phyloP scores from a whole-genome alignment of 2,113 vertebrate species.

The Nipponia nippon region DNA sequence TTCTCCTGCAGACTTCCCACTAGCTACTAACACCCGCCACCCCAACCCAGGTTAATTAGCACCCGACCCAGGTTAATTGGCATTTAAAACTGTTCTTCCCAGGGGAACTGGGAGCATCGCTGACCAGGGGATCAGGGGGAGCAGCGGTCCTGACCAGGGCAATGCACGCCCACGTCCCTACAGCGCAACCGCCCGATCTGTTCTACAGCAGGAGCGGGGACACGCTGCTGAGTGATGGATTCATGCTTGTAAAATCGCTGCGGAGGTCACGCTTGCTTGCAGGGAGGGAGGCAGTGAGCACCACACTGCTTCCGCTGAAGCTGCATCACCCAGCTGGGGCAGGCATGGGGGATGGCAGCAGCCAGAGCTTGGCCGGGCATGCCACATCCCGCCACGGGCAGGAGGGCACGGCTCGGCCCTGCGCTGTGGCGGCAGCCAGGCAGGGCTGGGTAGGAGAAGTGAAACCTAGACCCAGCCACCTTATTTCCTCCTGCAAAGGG shows the following conservation, averaged over 20 bases:
- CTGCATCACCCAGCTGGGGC: background rate
- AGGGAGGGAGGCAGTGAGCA: background rate
- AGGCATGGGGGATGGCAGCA: background rate
- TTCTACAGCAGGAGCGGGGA: background rate
- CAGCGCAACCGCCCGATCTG: accelerated
- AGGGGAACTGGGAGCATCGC: background rate
- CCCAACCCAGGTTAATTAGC: background rate
- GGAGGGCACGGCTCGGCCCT: background rate
- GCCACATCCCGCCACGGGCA: accelerated
- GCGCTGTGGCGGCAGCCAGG: background rate
- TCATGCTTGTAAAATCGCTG: background rate
- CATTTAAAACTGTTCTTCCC: background rate
- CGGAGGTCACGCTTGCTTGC: background rate
- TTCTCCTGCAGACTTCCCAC: background rate
- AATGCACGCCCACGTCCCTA: accelerated
- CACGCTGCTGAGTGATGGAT: background rate
- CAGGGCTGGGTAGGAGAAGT: background rate
- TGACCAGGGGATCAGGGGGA: background rate
- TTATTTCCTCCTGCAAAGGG: accelerated
- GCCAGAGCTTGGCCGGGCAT: background rate
- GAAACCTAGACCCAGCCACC: background rate
- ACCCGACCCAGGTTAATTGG: background rate
- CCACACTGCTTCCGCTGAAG: background rate
- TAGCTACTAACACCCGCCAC: background rate
- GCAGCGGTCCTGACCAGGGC: accelerated